Evolutionary conservation across 2,113 vertebrate genomes (phyloP).

Genomic region (Eolophus roseicapilla): DNA sequence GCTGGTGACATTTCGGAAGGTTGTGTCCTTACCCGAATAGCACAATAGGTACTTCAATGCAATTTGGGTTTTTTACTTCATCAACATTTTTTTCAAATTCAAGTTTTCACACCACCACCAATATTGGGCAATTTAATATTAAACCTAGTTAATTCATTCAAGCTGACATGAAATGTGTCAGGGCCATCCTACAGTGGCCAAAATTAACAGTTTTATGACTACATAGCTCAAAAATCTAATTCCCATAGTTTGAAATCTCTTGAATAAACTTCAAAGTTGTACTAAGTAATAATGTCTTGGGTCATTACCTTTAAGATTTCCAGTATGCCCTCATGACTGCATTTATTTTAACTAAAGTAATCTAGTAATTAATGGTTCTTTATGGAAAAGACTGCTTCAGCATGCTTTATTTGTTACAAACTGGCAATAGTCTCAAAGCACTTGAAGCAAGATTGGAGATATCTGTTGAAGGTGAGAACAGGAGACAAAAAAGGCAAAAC

Average conservation of each 20-base stretch:
- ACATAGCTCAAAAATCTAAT: not conserved
- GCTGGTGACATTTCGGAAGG: not conserved
- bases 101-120: not conserved
- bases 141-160: not conserved
- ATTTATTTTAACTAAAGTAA: slow-evolving; percentile 35
- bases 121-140: not conserved
- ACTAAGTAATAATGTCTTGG: not conserved
- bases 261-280: not conserved
- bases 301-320: not conserved
- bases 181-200: not conserved
- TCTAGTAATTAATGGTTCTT: slow-evolving; percentile 4
- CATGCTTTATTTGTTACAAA: not conserved
- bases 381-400: not conserved
- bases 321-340: not conserved
- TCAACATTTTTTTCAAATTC: not conserved
- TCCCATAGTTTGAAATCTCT: not conserved
- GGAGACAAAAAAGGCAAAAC: not conserved
- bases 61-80: not conserved
- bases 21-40: not conserved
- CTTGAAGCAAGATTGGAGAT: not conserved
- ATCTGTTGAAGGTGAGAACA: not conserved
- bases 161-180: not conserved
- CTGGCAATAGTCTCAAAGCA: not conserved
- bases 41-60: not conserved
- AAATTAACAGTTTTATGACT: not conserved